These are phyloP conservation scores for Portevinia maculata DNA, from an alignment of 2,888 invertebrate species.

Conservation along the genomic window DNA sequence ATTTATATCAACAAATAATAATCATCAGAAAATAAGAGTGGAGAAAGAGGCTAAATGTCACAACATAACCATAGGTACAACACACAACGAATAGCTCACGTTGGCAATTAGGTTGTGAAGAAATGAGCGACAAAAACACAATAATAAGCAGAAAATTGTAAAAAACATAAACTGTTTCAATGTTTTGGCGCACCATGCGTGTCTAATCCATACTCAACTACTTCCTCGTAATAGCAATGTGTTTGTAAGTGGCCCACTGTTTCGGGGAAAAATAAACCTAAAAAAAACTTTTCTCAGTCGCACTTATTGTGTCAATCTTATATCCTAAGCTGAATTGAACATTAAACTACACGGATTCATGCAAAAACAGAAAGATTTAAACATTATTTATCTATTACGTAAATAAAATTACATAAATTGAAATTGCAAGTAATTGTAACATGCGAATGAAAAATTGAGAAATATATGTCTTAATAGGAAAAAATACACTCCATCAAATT, in stretches of 20 bases:
- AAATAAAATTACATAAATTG: slow-evolving; percentile 54
- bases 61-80: slow-evolving; percentile 17
- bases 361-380: background rate
- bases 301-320: background rate
- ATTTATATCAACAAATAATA: background rate
- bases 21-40: background rate
- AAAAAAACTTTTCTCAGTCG: slow-evolving; percentile 6
- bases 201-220: slow-evolving; percentile 72
- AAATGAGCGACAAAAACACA: slow-evolving; percentile 29
- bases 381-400: slow-evolving; percentile 20
- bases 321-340: slow-evolving; percentile 5
- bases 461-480: background rate
- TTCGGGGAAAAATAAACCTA: slow-evolving; percentile 15
- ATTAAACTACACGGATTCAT: background rate
- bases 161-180: slow-evolving; percentile 64
- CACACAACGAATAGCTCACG: slow-evolving; percentile 23
- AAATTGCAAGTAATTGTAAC: slow-evolving; percentile 44
- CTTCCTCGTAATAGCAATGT: slow-evolving; percentile 62
- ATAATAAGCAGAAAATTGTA: slow-evolving; percentile 33
- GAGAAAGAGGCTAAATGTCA: slow-evolving; percentile 56
- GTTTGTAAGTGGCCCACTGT: slow-evolving; percentile 42
- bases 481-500: background rate
- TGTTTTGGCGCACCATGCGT: slow-evolving; percentile 67
- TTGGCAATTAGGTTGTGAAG: slow-evolving; percentile 58
- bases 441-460: slow-evolving; percentile 22